Base-by-base conservation (phyloP, 2,113 vertebrate genomes). In the Parotia lawesii region DNA sequence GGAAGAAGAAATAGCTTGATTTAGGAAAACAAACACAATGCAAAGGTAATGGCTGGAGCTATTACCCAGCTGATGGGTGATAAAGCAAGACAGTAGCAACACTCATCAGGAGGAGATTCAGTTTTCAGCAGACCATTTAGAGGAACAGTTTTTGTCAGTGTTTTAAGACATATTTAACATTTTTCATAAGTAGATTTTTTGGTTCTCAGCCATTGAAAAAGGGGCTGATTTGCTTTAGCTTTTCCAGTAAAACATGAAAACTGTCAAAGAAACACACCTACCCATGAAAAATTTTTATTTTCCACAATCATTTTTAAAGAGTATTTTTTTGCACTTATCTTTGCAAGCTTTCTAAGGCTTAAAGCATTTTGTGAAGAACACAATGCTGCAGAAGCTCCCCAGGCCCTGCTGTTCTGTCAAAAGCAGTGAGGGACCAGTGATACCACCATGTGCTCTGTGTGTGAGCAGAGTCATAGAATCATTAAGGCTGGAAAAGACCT, bases 21-120 rank as follows among this genome's bases (percentile, higher is more conserved):
- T 90, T 87, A 81, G 87, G 64, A 75, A 86, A 96, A 62, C 53
- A 92, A 95, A 88, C 23, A 74, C 50, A 58, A 84, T 71, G 57
- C n/a, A 77, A 74, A 93, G 69, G 47, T 80, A 53, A 78, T 73
- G 71, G 64, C 57, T 56, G 56, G 69, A 87, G 74, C 47, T 67
- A 60, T 93, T 85, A 57, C 35, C 44, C n/a, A 9, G 25, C 5
- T 75, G 80, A 96, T 81, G 76, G 83, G 65, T 56, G 73, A 67
- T 76, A 42, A 81, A 67, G 56, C 38, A 71, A 81, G 69, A 70
- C 53, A 86, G 75, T 74, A 81, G 31, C 33, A 74, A 33, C 7
- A 3, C 5, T 37, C 64, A 62, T 87, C 38, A 38, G 0, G 2
- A 50, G 67, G 83, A 62, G 21, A 70, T 57, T 58, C 54, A 6